Evolutionary conservation across 2,797 vertebrate genomes (phyloP).

Genomic region (Neostethus bicornis): DNA sequence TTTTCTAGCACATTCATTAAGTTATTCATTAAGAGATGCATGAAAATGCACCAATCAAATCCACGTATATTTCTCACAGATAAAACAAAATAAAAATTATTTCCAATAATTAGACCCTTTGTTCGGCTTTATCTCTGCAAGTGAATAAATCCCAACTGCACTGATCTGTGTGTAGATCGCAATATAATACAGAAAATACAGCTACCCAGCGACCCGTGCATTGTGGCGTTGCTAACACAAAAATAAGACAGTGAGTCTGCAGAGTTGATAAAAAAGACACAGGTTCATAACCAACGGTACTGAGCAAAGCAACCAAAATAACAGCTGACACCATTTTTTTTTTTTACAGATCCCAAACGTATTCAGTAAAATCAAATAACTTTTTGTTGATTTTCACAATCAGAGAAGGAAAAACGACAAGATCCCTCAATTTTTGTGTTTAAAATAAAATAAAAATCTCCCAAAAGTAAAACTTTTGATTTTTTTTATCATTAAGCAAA

Average conservation of each 20-base stretch:
- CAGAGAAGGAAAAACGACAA: slow-evolving; percentile 11
- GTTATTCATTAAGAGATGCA: slow-evolving; percentile 57
- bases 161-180: slow-evolving; percentile 25
- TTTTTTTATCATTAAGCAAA: slow-evolving; percentile 39
- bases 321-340: slow-evolving; percentile 53
- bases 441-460: no score
- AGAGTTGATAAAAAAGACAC: slow-evolving; percentile 58
- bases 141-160: slow-evolving; percentile 4
- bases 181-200: slow-evolving; percentile 47
- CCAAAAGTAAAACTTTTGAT: no score
- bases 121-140: slow-evolving; percentile 21
- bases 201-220: slow-evolving; percentile 21
- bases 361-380: slow-evolving; percentile 30
- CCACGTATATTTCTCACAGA: slow-evolving; percentile 30
- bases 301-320: slow-evolving; percentile 58
- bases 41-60: slow-evolving; percentile 39
- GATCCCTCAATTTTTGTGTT: slow-evolving; percentile 42
- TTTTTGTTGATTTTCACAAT: slow-evolving; percentile 31
- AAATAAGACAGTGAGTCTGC: slow-evolving; percentile 39
- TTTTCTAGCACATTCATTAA: slow-evolving; percentile 73
- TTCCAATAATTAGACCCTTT: slow-evolving; percentile 11
- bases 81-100: slow-evolving; percentile 27
- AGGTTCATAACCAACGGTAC: slow-evolving; percentile 53
- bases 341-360: slow-evolving; percentile 44
- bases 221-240: slow-evolving; percentile 24